phyloP scores from a whole-genome alignment of 2,888 invertebrate genomes.

The Drosophila atripex region DNA sequence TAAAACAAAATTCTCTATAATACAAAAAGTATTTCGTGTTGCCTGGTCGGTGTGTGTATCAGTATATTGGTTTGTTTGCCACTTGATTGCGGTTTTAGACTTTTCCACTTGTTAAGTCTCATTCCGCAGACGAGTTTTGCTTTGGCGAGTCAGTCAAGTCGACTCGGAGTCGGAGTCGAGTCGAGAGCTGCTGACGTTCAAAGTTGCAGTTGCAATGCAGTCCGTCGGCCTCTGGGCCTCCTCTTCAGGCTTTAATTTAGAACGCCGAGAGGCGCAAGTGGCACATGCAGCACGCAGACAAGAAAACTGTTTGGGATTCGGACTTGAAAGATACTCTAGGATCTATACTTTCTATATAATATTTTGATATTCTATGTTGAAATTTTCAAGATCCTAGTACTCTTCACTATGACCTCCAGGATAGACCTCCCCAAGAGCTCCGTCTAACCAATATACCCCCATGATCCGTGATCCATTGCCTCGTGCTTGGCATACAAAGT shows the following conservation, averaged over 20 bases:
- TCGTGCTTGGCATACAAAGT: constrained; percentile 18
- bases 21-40: constrained; percentile 21
- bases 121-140: constrained; percentile 64
- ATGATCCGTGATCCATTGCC: neutral
- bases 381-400: no score
- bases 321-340: neutral
- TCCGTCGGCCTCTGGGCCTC: constrained; percentile 37
- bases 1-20: constrained; percentile 47
- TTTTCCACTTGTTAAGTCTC: constrained; percentile 73
- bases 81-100: constrained; percentile 72
- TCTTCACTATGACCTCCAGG: neutral
- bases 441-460: constrained; percentile 9
- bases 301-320: neutral
- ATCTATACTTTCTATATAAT: no score
- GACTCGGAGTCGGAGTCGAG: constrained; percentile 18
- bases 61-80: constrained; percentile 58
- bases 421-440: neutral
- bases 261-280: constrained; percentile 51
- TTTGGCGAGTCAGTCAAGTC: constrained; percentile 27
- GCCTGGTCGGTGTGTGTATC: neutral
- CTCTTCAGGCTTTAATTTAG: constrained; percentile 68
- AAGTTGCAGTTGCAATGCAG: constrained; percentile 35
- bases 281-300: constrained; percentile 30
- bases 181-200: constrained; percentile 40
- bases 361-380: no score